Percentiles rank a stretch among this genome's conserved stretches.
These are phyloP conservation scores for Heliothis peltigera DNA, from an alignment of 2,888 invertebrate species.

Conservation along the genomic window DNA sequence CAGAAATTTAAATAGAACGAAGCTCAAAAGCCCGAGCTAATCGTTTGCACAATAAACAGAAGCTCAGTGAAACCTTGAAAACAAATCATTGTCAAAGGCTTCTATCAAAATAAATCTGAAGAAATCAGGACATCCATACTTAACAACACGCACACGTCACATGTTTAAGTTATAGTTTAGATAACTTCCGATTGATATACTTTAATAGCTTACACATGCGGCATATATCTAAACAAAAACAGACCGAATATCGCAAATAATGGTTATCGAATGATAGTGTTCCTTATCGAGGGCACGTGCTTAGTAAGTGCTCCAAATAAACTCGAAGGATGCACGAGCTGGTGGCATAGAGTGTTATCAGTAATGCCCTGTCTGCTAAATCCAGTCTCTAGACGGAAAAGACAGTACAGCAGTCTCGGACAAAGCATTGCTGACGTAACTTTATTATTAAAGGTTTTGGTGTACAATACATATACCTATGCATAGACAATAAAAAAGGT, in stretches of 20 bases:
- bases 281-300: conserved; percentile 39
- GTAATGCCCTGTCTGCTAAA: not conserved
- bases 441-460: no score
- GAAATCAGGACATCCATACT: not conserved
- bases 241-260: conserved; percentile 33
- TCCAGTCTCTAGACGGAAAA: not conserved
- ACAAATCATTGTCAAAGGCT: not conserved
- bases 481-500: no score
- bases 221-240: conserved; percentile 27
- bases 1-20: no score
- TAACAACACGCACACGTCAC: not conserved
- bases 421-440: not conserved
- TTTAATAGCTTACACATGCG: conserved; percentile 43
- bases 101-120: not conserved
- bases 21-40: no score
- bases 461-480: no score
- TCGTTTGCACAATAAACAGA: no score
- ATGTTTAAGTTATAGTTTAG: not conserved
- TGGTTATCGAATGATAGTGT: conserved; percentile 31
- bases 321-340: conserved; percentile 34
- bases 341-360: conserved; percentile 14
- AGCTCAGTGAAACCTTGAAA: not conserved
- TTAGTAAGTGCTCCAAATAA: conserved; percentile 30
- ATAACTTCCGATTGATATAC: not conserved
- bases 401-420: not conserved